Evolutionary conservation across 2,888 invertebrate genomes (phyloP).

Genomic region (Scaeva pyrastri): DNA sequence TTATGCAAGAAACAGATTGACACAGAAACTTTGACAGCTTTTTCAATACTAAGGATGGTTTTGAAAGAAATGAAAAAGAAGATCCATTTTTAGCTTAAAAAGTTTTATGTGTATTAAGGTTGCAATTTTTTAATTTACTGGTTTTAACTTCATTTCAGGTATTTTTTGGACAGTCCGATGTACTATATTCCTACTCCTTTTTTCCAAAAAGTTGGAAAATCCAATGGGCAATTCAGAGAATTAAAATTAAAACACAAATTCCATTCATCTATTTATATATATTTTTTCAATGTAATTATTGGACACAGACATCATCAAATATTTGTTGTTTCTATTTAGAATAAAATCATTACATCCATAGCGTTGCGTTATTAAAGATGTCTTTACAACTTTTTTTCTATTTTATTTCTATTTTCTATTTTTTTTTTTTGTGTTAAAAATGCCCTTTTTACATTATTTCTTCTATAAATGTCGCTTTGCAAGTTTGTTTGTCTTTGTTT

Average conservation of each 20-base stretch:
- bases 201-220: too few species aligned
- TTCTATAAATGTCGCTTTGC: constrained; percentile 45
- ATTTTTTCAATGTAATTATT: constrained; percentile 62
- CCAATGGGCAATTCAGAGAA: too few species aligned
- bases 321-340: constrained; percentile 33
- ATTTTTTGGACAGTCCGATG: too few species aligned
- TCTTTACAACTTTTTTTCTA: constrained; percentile 17
- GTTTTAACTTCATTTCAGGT: too few species aligned
- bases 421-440: constrained; percentile 32
- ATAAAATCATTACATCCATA: constrained; percentile 36
- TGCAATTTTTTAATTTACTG: too few species aligned
- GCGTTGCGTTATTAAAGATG: constrained; percentile 26
- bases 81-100: too few species aligned
- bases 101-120: too few species aligned
- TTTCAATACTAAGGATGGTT: too few species aligned
- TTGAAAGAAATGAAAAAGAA: too few species aligned
- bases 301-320: constrained; percentile 74
- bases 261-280: constrained; percentile 55
- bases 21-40: too few species aligned
- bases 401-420: constrained; percentile 39
- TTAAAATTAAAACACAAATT: constrained; percentile 49
- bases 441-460: constrained; percentile 45
- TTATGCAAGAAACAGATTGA: too few species aligned
- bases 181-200: too few species aligned
- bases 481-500: constrained; percentile 26